Percentiles rank a stretch among this genome's conserved stretches.
These are phyloP conservation scores for Meganola albula DNA, from an alignment of 2,888 invertebrate species.

Conservation along the genomic window DNA sequence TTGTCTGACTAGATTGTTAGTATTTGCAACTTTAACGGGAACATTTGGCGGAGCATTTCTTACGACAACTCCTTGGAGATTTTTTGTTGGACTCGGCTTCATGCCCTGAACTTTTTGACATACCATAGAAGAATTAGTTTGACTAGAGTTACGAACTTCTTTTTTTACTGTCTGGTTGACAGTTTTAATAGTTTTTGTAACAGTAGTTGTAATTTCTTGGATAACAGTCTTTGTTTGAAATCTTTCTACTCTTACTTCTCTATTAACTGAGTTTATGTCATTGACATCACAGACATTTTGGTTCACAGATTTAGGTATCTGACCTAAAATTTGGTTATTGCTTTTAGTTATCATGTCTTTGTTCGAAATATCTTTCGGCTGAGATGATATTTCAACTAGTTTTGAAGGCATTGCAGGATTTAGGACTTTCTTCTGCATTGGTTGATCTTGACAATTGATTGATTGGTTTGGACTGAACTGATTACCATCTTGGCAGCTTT, in stretches of 20 bases:
- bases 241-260: conserved; percentile 62
- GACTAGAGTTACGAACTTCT: conserved; percentile 44
- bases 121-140: conserved; percentile 29
- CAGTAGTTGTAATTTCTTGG: conserved; percentile 70
- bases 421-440: conserved; percentile 31
- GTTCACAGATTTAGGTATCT: conserved; percentile 31
- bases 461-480: conserved; percentile 15
- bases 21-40: conserved; percentile 35
- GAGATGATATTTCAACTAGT: conserved; percentile 25
- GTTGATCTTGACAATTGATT: conserved; percentile 21
- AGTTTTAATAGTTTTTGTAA: conserved; percentile 68
- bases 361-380: no score
- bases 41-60: conserved; percentile 43
- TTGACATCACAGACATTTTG: conserved; percentile 42
- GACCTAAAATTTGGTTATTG: conserved; percentile 18
- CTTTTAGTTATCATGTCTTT: no score
- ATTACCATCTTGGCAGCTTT: conserved; percentile 12
- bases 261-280: conserved; percentile 55
- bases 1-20: conserved; percentile 29
- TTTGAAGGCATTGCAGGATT: conserved; percentile 36
- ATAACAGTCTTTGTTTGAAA: conserved; percentile 65
- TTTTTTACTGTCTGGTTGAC: conserved; percentile 62
- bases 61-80: conserved; percentile 44
- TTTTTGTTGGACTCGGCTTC: conserved; percentile 33
- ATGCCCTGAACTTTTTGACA: conserved; percentile 42